Percentiles rank a stretch among this genome's conserved stretches.
Evolutionary conservation across 2,888 invertebrate genomes (phyloP).

Genomic region (Thyatira batis): DNA sequence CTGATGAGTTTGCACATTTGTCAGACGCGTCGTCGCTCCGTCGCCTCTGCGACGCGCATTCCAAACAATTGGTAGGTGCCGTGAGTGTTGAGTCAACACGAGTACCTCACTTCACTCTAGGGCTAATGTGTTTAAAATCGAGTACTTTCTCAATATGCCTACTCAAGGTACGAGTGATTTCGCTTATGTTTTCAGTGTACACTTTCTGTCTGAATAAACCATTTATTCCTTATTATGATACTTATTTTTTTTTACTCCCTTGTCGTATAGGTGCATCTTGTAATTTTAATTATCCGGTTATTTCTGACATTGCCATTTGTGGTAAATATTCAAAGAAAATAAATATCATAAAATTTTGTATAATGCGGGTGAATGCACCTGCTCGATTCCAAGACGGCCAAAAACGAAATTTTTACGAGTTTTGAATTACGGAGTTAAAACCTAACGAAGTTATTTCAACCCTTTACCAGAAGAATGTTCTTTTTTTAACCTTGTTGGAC

Average conservation of each 20-base stretch:
- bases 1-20: conserved; percentile 27
- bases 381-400: background rate
- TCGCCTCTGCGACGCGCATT: conserved; percentile 15
- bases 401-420: background rate
- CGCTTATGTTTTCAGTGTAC: background rate
- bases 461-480: background rate
- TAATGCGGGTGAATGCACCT: background rate
- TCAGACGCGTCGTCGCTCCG: conserved; percentile 8
- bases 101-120: conserved; percentile 11
- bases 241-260: too few species aligned
- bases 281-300: too few species aligned
- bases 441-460: background rate
- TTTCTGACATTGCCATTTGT: background rate
- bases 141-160: conserved; percentile 4
- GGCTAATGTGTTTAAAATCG: conserved; percentile 23
- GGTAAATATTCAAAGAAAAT: background rate
- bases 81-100: background rate
- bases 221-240: too few species aligned
- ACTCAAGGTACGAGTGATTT: background rate
- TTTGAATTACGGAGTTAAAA: background rate
- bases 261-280: too few species aligned
- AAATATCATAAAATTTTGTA: background rate
- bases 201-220: background rate
- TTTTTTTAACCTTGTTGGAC: background rate
- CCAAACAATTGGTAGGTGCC: background rate